phyloP scores from a whole-genome alignment of 1,140 invertebrate species.

The Aphelinus certus region DNA sequence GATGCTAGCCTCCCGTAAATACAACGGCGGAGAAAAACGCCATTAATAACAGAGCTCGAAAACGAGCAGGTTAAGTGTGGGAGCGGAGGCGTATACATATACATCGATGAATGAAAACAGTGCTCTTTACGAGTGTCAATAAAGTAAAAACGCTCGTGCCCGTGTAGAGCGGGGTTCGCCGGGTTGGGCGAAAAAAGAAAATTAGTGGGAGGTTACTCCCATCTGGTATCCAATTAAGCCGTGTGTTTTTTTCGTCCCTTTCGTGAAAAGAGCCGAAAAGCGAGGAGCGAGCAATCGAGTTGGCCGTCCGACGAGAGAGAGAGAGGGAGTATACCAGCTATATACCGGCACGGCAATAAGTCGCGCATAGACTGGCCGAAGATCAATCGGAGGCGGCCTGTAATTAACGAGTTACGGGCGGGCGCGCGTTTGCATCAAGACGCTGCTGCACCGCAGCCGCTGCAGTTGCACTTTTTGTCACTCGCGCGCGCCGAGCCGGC shows the following conservation, averaged over 20 bases:
- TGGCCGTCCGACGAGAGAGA: too few species aligned
- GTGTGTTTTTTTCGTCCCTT: constrained; percentile 20
- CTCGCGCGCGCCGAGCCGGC: constrained; percentile 6
- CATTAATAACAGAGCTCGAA: constrained; percentile 5
- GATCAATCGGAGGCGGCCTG: constrained; percentile 65
- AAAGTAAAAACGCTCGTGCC: constrained; percentile 28
- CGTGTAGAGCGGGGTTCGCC: neutral
- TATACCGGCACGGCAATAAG: constrained; percentile 13
- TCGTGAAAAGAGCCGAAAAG: constrained; percentile 26
- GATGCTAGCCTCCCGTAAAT: too few species aligned
- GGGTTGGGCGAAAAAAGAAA: constrained; percentile 27
- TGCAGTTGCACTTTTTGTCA: constrained; percentile 28
- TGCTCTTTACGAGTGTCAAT: constrained; percentile 31
- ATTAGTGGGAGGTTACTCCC: constrained; percentile 39
- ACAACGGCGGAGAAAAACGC: neutral
- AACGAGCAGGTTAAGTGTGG: constrained; percentile 8
- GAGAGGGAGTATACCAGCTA: neutral
- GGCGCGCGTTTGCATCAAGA: constrained; percentile 62
- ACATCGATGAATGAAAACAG: constrained; percentile 25
- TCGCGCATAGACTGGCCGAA: constrained; percentile 51
- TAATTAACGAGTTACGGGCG: constrained; percentile 65
- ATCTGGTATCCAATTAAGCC: constrained; percentile 37
- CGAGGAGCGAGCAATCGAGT: constrained; percentile 2
- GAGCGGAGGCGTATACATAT: neutral
- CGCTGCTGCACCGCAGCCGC: constrained; percentile 44